phyloP scores from a whole-genome alignment of 1,140 invertebrate genomes.

The Calliopsis andreniformis region DNA sequence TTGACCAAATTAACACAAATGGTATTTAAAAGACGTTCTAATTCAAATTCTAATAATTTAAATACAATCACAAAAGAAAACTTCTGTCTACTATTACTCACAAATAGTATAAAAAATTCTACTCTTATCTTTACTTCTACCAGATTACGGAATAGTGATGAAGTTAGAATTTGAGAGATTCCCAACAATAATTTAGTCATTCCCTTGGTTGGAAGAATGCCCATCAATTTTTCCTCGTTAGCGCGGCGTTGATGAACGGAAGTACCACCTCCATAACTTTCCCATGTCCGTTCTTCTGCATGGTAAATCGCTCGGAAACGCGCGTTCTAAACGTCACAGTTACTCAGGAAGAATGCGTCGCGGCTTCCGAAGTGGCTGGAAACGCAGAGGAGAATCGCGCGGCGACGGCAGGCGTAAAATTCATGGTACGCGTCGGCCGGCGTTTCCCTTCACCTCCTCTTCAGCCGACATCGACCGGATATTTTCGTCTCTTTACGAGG shows the following conservation, averaged over 20 bases:
- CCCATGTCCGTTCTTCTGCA: background rate
- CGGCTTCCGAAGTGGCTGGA: background rate
- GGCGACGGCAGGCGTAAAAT: conserved; percentile 63
- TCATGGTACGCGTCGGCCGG: conserved; percentile 38
- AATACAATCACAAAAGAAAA: no score
- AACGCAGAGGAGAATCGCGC: conserved; percentile 10
- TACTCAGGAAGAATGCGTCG: conserved; percentile 4
- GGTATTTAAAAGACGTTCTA: no score
- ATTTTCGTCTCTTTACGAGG: conserved; percentile 74
- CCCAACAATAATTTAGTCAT: conserved; percentile 41
- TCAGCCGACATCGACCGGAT: conserved; percentile 56
- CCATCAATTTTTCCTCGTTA: conserved; percentile 2
- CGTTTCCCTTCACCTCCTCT: conserved; percentile 37
- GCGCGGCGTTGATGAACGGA: conserved; percentile 8
- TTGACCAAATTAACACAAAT: no score
- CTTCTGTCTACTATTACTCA: no score
- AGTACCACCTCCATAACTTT: background rate
- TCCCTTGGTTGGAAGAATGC: background rate
- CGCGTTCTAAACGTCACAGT: background rate
- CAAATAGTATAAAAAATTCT: no score
- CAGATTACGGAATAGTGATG: no score
- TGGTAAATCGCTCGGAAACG: conserved; percentile 11
- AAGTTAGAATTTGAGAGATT: conserved; percentile 43
- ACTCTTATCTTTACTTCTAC: no score
- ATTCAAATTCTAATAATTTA: no score